Base-by-base conservation (phyloP, 1,140 invertebrate species). In the Acromyrmex echinatior region DNA sequence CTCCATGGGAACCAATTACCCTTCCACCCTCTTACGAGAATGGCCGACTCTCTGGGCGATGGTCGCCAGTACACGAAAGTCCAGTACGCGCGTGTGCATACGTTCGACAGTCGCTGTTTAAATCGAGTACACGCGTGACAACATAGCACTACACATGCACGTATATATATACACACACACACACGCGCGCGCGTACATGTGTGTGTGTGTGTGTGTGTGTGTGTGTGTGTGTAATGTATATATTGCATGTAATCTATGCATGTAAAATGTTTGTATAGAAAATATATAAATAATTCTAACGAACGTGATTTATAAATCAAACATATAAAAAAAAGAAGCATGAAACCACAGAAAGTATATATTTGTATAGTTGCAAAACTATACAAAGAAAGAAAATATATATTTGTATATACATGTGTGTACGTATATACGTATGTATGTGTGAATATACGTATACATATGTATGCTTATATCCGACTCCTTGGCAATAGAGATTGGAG, bases 1-100 rank as follows among this genome's bases (percentile, higher is more conserved):
- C 86, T 93, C 90, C 91, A 92, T 93, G 92, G 90, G 92, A 93
- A 93, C 91, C 92, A 93, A 93, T 93, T 93, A 93, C 90, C 81
- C 91, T 90, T 91, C 87, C 79, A 84, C 91, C 77, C 91, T 82
- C 77, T 91, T 78, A 68, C 53, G 70, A 86, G 85, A 91, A 91
- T 88, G 88, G 91, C 91, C 81, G 88, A 82, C 90, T 88, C 91
- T 91, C 71, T 91, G 80, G 87, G 87, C 91, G 86, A 91, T 92
- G 86, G 86, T 91, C 81, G 90, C 80, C 66, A 81, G 85, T 91
- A 86, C 77, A 74, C 74, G 82, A 86, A 87, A 88, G 80, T 76
- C 70, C 80, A 35, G 45, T 76, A 39, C 66, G 81, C 78, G 88
- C 51, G 56, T 12, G 76, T 62, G n/a, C 56, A 62, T 45, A 77